A percentile compares a stretch with the other conserved stretches of the same genome.
Evolutionary conservation across 2,797 vertebrate genomes (phyloP).

Genomic region (Pseudocheirus occidentalis): DNA sequence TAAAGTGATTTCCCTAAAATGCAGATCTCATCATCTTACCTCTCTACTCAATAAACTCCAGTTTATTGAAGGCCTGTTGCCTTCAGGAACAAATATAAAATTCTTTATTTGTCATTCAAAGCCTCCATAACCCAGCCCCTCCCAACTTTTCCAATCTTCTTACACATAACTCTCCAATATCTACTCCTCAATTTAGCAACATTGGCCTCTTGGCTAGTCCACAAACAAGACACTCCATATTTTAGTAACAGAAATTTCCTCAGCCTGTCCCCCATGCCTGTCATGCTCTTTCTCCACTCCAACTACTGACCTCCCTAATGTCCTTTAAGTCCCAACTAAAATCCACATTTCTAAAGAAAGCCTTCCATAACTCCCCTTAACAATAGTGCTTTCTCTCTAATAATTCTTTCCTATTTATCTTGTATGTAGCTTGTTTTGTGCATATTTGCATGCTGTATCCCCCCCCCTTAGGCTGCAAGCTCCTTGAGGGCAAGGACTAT

Average conservation of each 20-base stretch:
- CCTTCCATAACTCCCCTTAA: too few species aligned
- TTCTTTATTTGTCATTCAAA: neutral
- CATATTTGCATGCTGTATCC: too few species aligned
- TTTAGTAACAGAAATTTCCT: neutral
- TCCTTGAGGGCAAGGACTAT: too few species aligned
- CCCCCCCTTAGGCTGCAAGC: too few species aligned
- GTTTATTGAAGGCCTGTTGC: neutral
- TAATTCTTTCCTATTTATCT: too few species aligned
- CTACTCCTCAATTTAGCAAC: neutral
- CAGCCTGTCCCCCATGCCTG: neutral
- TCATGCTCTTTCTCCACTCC: neutral
- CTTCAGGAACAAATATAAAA: neutral
- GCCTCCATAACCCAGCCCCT: neutral
- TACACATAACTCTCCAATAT: neutral
- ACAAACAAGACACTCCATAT: neutral
- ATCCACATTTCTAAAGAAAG: neutral
- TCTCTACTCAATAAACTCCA: neutral
- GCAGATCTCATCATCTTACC: neutral
- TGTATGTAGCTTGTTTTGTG: too few species aligned
- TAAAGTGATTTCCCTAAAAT: neutral
- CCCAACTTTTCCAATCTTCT: neutral
- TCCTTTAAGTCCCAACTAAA: neutral
- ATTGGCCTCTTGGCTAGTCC: neutral
- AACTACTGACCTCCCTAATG: neutral
- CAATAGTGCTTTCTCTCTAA: too few species aligned